Conservation (phyloP, 64 coral and sea anemone genomes). For the Dendrophyllia cribrosa region DNA sequence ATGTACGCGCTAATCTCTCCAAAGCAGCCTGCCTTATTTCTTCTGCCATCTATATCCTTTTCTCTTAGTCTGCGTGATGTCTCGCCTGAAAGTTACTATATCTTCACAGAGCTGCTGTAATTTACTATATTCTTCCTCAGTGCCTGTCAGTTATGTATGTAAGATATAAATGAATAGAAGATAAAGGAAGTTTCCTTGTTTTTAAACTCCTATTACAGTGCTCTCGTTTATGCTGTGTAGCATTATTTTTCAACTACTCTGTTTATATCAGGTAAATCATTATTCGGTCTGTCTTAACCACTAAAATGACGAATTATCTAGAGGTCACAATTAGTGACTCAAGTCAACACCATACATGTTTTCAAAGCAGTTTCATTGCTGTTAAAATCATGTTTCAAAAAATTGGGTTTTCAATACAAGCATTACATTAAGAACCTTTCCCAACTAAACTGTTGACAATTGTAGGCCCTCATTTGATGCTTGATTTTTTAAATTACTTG, state of each 20-base stretch:
- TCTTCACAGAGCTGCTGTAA: slow-evolving; percentile 45
- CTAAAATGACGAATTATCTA: too few relatives aligned
- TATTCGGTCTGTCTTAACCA: too few relatives aligned
- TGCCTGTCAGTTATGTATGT: slow-evolving; percentile 17
- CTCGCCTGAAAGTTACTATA: slow-evolving; percentile 28
- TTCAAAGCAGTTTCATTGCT: too few relatives aligned
- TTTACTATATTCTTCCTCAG: slow-evolving; percentile 39
- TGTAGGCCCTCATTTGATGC: too few relatives aligned
- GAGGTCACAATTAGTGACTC: too few relatives aligned
- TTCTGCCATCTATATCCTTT: slow-evolving; percentile 32
- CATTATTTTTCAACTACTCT: neutral
- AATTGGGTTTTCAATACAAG: neutral
- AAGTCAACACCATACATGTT: too few relatives aligned
- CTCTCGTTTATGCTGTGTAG: slow-evolving; percentile 6
- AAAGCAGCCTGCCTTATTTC: slow-evolving; percentile 44
- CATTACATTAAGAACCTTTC: too few relatives aligned
- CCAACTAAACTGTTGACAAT: too few relatives aligned
- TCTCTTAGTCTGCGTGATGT: slow-evolving; percentile 14
- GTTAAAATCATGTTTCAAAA: neutral
- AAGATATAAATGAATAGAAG: neutral
- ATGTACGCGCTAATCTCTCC: slow-evolving; percentile 43
- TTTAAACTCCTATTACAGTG: slow-evolving; percentile 8
- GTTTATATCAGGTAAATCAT: too few relatives aligned
- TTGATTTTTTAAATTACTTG: too few relatives aligned
- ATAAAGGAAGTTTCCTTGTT: slow-evolving; percentile 1